A percentile compares a stretch with the other conserved stretches of the same genome.
Evolutionary conservation across 2,888 invertebrate genomes (phyloP).

Genomic region (Drosophila birchii): DNA sequence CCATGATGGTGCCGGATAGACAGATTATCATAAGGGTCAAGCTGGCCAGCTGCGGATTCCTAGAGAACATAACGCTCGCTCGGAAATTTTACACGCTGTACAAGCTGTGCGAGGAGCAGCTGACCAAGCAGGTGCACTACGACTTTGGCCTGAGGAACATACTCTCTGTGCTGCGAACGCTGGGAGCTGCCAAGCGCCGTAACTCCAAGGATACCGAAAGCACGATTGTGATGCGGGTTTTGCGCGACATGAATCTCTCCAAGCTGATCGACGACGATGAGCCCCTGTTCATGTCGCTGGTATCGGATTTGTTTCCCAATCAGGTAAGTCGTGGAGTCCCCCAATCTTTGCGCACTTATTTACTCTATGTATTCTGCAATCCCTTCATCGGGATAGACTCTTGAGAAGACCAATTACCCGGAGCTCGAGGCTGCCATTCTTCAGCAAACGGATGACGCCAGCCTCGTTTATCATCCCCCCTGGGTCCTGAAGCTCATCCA

Average conservation of each 20-base stretch:
- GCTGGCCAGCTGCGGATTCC: conserved; percentile 97
- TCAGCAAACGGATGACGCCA: conserved; percentile 91
- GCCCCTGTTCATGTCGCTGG: conserved; percentile 97
- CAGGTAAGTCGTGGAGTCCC: conserved; percentile 86
- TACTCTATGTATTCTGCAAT: background rate
- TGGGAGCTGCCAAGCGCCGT: conserved; percentile 95
- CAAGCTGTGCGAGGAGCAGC: conserved; percentile 98
- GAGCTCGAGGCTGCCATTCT: conserved; percentile 95
- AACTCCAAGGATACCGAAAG: conserved; percentile 97
- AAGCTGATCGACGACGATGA: conserved; percentile 99
- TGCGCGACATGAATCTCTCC: conserved; percentile 99
- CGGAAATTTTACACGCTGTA: conserved; percentile 98
- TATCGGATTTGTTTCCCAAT: conserved; percentile 98
- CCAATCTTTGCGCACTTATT: background rate
- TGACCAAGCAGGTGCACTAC: conserved; percentile 99
- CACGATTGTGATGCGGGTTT: conserved; percentile 97
- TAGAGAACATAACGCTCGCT: conserved; percentile 97
- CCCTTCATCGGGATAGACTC: conserved; percentile 83
- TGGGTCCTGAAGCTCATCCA: conserved; percentile 98
- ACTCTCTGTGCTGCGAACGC: conserved; percentile 95
- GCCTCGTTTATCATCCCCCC: conserved; percentile 95
- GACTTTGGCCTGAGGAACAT: conserved; percentile 98
- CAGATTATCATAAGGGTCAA: conserved; percentile 99
- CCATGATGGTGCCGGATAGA: conserved; percentile 99
- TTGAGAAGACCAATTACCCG: conserved; percentile 96